Base-by-base conservation (phyloP, 2,888 invertebrate genomes). In the Colletes collaris region DNA sequence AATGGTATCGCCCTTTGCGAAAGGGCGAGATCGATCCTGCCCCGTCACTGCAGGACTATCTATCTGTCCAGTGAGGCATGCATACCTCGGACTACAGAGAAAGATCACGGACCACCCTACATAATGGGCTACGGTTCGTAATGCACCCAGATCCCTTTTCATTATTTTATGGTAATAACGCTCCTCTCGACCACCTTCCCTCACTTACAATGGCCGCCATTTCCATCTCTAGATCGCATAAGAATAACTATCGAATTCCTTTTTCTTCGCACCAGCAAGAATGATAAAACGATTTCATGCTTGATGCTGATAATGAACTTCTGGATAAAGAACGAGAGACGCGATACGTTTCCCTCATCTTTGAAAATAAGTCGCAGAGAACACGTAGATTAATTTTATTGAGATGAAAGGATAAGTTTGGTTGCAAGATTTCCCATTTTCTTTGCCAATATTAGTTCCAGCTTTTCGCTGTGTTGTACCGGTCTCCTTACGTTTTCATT, bases 121-220 rank as follows among this genome's bases (percentile, higher is more conserved):
- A 78, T 85, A 89, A 86, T 86, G 78, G 83, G 75, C 82, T 82
- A 71, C 83, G 76, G 79, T 56, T 79, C 85, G 83, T 87, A 87
- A 86, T 86, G 84, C 86, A 82, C 75, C 82, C 72, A 69, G 85
- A 88, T 89, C 88, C 87, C 86, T 86, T 88, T 88, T 88, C 88
- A 88, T 88, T 88, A 88, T 86, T 88, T 88, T 89, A 88, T 88
- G 88, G 89, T 88, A 81, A 81, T 81, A 80, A 76, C 49, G 70
- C 69, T 53, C 66, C 76, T 44, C 62, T 70, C 62, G 55, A n/a
- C 77, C 65, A 60, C 64, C 68, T 53, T 44, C 64, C 55, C 62
- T 44, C 60, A 49, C 72, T 66, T 8, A 11, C 27, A 16, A 49
- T 52, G 76, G 60, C 59, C 58, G 64, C 65, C 63, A 58, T 79